These are phyloP conservation scores for Eulemur rubriventer DNA, from an alignment of 2,797 vertebrate species.

Conservation along the genomic window DNA sequence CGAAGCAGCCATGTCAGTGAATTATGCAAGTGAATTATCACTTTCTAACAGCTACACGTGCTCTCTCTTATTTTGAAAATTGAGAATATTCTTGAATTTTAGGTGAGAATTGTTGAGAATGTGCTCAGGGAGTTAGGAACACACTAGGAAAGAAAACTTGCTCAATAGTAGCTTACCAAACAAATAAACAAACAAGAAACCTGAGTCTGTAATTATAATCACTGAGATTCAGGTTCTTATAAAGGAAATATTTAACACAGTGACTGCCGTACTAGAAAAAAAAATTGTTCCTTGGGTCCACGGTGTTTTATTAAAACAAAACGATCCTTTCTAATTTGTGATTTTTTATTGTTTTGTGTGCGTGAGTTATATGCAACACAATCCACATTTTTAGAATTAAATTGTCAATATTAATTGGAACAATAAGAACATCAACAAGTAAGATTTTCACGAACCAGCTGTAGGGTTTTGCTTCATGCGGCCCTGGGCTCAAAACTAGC, in stretches of 20 bases:
- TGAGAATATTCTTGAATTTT: background rate
- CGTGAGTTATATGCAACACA: no score
- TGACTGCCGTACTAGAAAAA: no score
- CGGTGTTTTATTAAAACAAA: no score
- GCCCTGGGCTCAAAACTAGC: no score
- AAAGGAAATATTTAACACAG: background rate
- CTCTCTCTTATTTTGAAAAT: background rate
- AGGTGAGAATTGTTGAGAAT: background rate
- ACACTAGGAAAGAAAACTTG: background rate
- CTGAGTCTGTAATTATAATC: background rate
- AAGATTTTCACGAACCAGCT: no score
- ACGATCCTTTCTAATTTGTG: no score
- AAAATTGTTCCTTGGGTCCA: no score
- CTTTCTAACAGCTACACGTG: background rate
- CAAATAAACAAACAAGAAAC: slow-evolving; percentile 1
- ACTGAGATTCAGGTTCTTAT: background rate
- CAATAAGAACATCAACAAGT: no score
- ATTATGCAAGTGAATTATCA: background rate
- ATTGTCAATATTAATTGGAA: no score
- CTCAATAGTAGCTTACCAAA: background rate
- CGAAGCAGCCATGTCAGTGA: background rate
- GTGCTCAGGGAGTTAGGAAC: background rate
- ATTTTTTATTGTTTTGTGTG: no score
- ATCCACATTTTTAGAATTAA: no score
- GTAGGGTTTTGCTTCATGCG: no score